Evolutionary conservation across 2,797 vertebrate species (phyloP).

Genomic region (Xerus rutilus): DNA sequence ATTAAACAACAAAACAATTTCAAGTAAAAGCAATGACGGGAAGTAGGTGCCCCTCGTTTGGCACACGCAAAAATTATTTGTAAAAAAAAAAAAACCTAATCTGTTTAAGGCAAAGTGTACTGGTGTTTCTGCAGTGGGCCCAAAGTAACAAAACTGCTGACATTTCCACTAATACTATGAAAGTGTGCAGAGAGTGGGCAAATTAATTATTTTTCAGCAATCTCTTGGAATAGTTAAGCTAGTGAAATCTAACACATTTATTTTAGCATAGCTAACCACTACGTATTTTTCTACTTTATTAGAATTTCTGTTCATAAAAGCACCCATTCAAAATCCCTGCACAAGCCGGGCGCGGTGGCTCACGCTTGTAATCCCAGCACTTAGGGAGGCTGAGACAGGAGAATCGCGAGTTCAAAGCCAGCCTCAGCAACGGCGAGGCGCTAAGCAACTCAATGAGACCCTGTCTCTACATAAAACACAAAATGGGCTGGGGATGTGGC

Average conservation of each 20-base stretch:
- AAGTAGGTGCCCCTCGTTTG: background rate
- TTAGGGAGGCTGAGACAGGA: too few species aligned
- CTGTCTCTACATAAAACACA: too few species aligned
- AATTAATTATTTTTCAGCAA: conserved; percentile 46
- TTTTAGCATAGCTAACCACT: background rate
- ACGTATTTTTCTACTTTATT: background rate
- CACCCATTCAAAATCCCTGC: background rate
- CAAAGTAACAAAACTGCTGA: background rate
- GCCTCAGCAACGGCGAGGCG: too few species aligned
- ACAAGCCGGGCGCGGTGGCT: too few species aligned
- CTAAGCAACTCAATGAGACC: too few species aligned
- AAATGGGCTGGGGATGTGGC: too few species aligned
- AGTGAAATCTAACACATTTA: background rate
- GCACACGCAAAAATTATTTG: background rate
- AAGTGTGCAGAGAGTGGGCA: conserved; percentile 23
- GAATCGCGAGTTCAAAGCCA: too few species aligned
- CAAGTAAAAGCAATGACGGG: background rate
- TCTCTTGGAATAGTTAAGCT: background rate
- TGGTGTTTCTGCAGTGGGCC: background rate
- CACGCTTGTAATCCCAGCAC: too few species aligned
- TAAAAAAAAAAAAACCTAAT: background rate
- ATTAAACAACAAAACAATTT: background rate
- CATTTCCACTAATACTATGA: conserved; percentile 3
- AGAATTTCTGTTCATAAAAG: background rate
- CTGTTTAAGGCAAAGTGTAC: background rate